Percentiles rank a stretch among this genome's conserved stretches.
These are phyloP conservation scores for Callithrix jacchus DNA, from an alignment of 2,113 vertebrate genomes.

Conservation along the genomic window DNA sequence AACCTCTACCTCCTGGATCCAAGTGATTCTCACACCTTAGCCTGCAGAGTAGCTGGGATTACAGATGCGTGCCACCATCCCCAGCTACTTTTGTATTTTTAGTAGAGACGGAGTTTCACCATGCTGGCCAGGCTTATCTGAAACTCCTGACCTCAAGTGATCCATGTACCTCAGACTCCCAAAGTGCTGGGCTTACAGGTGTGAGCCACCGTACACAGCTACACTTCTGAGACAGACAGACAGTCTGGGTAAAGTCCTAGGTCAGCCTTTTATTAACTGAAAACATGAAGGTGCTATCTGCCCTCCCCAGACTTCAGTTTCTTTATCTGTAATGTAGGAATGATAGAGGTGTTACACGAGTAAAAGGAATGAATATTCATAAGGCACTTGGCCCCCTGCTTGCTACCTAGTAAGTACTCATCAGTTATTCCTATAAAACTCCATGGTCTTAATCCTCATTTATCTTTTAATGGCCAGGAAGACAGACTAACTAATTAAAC, in stretches of 20 bases:
- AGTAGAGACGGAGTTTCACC: too few relatives aligned
- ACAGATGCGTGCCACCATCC: fast-evolving
- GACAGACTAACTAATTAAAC: neutral
- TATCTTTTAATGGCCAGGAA: neutral
- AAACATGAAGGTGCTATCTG: neutral
- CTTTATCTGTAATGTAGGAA: neutral
- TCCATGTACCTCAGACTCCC: too few relatives aligned
- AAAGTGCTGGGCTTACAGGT: too few relatives aligned
- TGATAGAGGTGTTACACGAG: neutral
- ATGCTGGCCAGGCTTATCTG: too few relatives aligned
- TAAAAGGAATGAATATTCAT: neutral
- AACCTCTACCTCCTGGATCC: too few relatives aligned
- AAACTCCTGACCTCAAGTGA: too few relatives aligned
- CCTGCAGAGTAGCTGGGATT: too few relatives aligned
- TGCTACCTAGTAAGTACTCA: neutral
- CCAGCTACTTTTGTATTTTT: too few relatives aligned
- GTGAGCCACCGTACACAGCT: too few relatives aligned
- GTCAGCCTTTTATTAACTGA: neutral
- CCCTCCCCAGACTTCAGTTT: neutral
- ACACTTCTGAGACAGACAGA: neutral
- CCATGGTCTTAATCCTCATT: neutral
- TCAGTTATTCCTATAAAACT: neutral
- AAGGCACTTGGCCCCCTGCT: neutral
- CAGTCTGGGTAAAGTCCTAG: neutral
- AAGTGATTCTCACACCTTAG: too few relatives aligned